phyloP scores from a whole-genome alignment of 2,888 invertebrate genomes.

The Drosophila atripex region DNA sequence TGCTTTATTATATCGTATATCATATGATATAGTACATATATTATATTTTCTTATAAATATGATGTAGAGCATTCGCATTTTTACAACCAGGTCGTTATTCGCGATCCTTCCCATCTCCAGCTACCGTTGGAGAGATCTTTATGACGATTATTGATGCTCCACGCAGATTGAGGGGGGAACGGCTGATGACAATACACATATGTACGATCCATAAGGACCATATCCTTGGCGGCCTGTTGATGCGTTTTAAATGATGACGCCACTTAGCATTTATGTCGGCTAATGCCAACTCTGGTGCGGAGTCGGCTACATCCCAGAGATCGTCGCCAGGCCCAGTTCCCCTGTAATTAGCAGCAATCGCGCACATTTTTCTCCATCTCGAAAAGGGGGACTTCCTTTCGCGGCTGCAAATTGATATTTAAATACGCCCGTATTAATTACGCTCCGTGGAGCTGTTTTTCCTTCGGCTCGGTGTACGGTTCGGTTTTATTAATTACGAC shows the following conservation, averaged over 20 bases:
- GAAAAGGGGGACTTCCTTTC: conserved; percentile 29
- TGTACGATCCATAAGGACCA: conserved; percentile 39
- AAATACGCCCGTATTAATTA: conserved; percentile 82
- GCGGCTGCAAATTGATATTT: conserved; percentile 78
- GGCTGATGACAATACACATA: conserved; percentile 73
- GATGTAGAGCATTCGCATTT: conserved; percentile 3
- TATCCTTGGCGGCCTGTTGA: conserved; percentile 74
- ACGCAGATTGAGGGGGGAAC: conserved; percentile 47
- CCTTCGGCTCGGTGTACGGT: conserved; percentile 36
- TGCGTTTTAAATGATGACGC: conserved; percentile 83
- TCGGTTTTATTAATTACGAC: conserved; percentile 66
- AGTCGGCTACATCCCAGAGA: conserved; percentile 11
- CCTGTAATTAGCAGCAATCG: conserved; percentile 76
- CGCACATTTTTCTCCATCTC: conserved; percentile 71
- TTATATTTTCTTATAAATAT: not conserved
- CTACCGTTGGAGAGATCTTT: conserved; percentile 73
- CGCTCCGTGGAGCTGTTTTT: conserved; percentile 43
- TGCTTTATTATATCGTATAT: no score
- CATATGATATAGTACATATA: no score
- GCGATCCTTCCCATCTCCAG: conserved; percentile 21
- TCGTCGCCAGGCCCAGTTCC: conserved; percentile 31
- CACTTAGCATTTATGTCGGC: conserved; percentile 82
- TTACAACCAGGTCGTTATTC: not conserved
- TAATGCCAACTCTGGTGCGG: conserved; percentile 59
- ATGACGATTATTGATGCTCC: conserved; percentile 78